A percentile compares a stretch with the other conserved stretches of the same genome.
phyloP scores from a whole-genome alignment of 2,113 vertebrate genomes.

The Kobus ellipsiprymnus region DNA sequence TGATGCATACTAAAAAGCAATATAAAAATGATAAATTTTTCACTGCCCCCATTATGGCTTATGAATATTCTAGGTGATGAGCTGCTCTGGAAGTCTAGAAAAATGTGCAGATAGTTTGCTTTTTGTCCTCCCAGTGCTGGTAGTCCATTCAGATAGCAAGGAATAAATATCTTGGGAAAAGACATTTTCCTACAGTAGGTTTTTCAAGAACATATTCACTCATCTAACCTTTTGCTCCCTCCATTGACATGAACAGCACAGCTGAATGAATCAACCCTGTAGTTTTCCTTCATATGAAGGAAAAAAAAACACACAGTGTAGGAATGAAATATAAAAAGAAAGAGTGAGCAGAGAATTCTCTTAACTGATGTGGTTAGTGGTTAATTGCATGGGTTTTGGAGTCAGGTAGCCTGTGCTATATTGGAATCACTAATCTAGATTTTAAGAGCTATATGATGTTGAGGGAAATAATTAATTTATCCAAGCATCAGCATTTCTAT shows the following conservation, averaged over 20 bases:
- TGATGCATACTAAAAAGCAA: background rate
- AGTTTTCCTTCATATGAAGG: background rate
- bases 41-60: background rate
- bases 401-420: background rate
- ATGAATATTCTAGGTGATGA: background rate
- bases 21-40: background rate
- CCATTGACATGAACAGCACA: background rate
- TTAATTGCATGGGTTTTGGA: background rate
- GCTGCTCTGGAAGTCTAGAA: background rate
- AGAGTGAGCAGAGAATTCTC: background rate
- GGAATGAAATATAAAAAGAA: background rate
- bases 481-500: background rate
- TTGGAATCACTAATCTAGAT: background rate
- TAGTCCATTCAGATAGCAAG: background rate
- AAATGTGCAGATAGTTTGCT: background rate
- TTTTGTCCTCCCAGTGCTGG: background rate
- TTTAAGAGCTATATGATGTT: background rate
- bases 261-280: background rate
- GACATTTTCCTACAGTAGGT: background rate
- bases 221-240: background rate
- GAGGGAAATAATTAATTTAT: background rate
- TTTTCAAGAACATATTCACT: background rate
- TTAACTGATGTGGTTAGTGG: background rate
- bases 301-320: background rate
- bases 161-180: constrained; percentile 30